Conservation (phyloP, 2,888 invertebrate species). For the Amphipyra berbera region DNA sequence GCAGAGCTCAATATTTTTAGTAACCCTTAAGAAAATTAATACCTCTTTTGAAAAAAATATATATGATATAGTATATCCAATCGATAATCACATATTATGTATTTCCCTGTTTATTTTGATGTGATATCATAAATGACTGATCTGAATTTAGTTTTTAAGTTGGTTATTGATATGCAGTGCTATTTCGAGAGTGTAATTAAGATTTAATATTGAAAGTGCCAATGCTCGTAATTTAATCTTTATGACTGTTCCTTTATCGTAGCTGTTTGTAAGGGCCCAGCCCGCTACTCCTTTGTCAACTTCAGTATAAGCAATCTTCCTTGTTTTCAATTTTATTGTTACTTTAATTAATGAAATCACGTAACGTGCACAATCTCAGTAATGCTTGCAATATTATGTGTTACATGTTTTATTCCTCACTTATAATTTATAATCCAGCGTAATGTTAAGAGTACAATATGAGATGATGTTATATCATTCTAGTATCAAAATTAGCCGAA, state of each 20-base stretch:
- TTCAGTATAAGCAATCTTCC: conserved; percentile 83
- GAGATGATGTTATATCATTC: conserved; percentile 89
- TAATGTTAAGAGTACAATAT: conserved; percentile 91
- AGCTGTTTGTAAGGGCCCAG: conserved; percentile 71
- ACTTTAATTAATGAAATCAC: conserved; percentile 73
- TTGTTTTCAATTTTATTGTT: conserved; percentile 75
- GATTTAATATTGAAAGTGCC: conserved; percentile 90
- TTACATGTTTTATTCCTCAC: conserved; percentile 84
- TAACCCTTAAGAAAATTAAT: conserved; percentile 90
- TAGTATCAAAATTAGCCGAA: conserved; percentile 91
- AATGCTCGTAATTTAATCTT: conserved; percentile 90
- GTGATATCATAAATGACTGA: conserved; percentile 91
- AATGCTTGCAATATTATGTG: conserved; percentile 89
- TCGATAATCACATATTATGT: conserved; percentile 87
- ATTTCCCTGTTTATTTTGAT: conserved; percentile 91
- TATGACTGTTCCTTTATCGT: conserved; percentile 88
- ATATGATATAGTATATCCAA: conserved; percentile 87
- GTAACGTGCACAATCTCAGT: conserved; percentile 90
- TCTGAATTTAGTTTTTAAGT: conserved; percentile 91
- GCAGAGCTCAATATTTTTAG: conserved; percentile 90
- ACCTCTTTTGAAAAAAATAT: conserved; percentile 89
- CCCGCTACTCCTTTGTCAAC: conserved; percentile 65
- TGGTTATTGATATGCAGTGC: conserved; percentile 90
- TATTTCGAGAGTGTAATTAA: conserved; percentile 89
- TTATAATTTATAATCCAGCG: conserved; percentile 85